A percentile compares a stretch with the other conserved stretches of the same genome.
Conservation (phyloP, 30 jellyfish, hydroid and myxozoan species). For the Aurelia aurita region DNA sequence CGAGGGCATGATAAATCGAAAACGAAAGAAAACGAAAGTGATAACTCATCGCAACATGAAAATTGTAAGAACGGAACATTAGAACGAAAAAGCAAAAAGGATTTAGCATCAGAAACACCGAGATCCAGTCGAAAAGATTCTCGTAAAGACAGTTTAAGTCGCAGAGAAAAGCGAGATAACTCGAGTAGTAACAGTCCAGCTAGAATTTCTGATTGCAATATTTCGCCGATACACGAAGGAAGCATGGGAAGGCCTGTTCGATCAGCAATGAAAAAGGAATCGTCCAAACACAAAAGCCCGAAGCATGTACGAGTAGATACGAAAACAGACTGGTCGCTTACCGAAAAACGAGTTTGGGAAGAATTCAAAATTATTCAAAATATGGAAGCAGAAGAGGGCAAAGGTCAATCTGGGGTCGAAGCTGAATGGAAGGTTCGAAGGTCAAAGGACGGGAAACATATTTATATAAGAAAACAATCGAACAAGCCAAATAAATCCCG, state of each 20-base stretch:
- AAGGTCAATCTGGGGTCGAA: conserved; percentile 72
- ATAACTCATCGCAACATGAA: conserved; percentile 37
- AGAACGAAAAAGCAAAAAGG: conserved; percentile 42
- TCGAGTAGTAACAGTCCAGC: conserved; percentile 37
- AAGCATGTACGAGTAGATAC: conserved; percentile 93
- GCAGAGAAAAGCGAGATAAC: conserved; percentile 30
- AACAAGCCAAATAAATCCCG: conserved; percentile 72
- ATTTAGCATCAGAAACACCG: conserved; percentile 37
- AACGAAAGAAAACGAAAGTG: conserved; percentile 33
- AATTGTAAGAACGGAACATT: conserved; percentile 21
- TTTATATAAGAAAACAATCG: conserved; percentile 85
- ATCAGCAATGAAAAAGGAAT: conserved; percentile 67
- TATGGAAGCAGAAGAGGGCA: conserved; percentile 89
- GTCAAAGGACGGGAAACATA: conserved; percentile 98
- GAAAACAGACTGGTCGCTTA: conserved; percentile 89
- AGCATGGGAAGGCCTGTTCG: conserved; percentile 33
- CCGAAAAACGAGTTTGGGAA: conserved; percentile 98
- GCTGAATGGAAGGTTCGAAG: conserved; percentile 98
- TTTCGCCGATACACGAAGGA: conserved; percentile 36
- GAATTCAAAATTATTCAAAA: conserved; percentile 93
- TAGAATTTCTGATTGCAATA: conserved; percentile 10
- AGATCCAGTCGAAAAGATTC: conserved; percentile 24
- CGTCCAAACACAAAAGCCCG: conserved; percentile 53
- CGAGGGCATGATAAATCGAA: conserved; percentile 64
- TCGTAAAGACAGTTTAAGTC: conserved; percentile 36